phyloP scores from a whole-genome alignment of 2,797 vertebrate genomes.

The Poeciliopsis infans region DNA sequence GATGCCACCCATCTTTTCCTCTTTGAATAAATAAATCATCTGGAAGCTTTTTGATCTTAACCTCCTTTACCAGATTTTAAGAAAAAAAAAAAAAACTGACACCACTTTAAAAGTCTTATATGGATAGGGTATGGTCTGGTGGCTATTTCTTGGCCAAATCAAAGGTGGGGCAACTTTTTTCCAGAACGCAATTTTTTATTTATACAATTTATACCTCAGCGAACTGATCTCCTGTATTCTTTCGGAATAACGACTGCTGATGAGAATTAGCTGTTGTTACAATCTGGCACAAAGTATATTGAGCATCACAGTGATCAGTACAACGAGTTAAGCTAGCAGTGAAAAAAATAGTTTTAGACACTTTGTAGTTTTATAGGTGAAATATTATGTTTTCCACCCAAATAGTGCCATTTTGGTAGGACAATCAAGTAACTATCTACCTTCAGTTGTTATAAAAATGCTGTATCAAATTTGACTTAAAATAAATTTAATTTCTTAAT shows the following conservation, averaged over 20 bases:
- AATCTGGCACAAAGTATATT: no score
- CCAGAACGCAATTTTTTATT: background rate
- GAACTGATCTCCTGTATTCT: background rate
- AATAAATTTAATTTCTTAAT: no score
- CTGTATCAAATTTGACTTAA: no score
- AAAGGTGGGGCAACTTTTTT: background rate
- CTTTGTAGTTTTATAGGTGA: no score
- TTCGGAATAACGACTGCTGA: background rate
- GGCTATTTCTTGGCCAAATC: background rate
- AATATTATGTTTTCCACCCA: no score
- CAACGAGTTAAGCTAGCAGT: no score
- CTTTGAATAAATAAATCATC: background rate
- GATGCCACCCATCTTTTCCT: background rate
- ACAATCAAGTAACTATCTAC: no score
- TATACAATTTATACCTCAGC: background rate
- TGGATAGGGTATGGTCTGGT: background rate
- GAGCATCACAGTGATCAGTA: no score
- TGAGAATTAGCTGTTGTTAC: no score
- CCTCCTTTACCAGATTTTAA: background rate
- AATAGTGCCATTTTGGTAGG: no score
- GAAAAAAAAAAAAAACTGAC: background rate
- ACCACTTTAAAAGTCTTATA: background rate
- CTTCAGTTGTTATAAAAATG: no score
- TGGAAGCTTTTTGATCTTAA: background rate
- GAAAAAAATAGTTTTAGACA: no score